Evolutionary conservation across 1,140 invertebrate species (phyloP).

Genomic region (Cherax destructor): DNA sequence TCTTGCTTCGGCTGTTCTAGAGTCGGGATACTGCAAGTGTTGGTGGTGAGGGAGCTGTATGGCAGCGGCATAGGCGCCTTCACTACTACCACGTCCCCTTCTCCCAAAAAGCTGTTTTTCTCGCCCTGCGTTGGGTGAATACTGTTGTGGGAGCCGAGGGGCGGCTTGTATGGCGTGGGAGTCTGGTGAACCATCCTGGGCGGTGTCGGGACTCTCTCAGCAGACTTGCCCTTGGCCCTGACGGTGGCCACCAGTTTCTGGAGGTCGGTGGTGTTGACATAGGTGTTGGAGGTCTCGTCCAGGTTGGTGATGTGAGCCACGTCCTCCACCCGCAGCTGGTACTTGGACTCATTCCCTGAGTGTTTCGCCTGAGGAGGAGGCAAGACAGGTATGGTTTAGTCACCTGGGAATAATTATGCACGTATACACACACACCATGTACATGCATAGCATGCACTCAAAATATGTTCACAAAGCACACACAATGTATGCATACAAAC

Average conservation of each 20-base stretch:
- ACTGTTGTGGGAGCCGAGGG: not conserved
- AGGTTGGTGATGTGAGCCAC: slow-evolving; percentile 56
- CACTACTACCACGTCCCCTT: slow-evolving; percentile 16
- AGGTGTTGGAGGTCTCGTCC: slow-evolving; percentile 53
- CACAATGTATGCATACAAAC: too few relatives aligned
- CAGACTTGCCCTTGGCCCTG: slow-evolving; percentile 35
- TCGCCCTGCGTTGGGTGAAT: not conserved
- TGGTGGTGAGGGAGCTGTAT: not conserved
- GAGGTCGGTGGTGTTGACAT: slow-evolving; percentile 64
- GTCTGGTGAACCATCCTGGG: slow-evolving; percentile 28
- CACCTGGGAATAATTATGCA: not conserved
- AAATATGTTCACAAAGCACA: too few relatives aligned
- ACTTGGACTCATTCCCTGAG: slow-evolving; percentile 8
- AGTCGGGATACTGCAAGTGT: not conserved
- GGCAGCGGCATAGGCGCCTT: slow-evolving; percentile 31
- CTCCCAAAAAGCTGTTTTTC: too few relatives aligned
- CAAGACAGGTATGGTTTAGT: too few relatives aligned
- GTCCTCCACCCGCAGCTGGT: slow-evolving; percentile 54
- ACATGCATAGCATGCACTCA: not conserved
- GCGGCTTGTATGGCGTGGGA: not conserved
- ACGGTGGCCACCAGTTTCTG: slow-evolving; percentile 43
- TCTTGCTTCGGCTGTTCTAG: not conserved
- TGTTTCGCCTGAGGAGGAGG: slow-evolving; percentile 26
- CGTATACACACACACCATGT: not conserved
- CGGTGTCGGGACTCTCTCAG: slow-evolving; percentile 13